These are phyloP conservation scores for Zoroaster sp. DNA, from an alignment of 53 echinoderm and acorn worm genomes.

Conservation along the genomic window DNA sequence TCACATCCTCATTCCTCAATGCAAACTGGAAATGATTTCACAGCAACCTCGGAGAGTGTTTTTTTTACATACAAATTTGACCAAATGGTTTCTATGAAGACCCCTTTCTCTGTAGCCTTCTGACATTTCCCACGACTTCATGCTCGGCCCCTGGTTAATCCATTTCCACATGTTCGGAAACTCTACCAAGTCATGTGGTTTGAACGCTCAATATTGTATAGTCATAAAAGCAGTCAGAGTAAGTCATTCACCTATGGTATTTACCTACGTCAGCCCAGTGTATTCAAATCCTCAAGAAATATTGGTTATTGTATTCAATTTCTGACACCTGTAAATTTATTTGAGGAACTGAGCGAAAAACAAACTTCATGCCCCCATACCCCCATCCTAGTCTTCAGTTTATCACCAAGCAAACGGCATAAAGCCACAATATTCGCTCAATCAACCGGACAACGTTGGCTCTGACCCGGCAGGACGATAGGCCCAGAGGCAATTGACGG, in stretches of 20 bases:
- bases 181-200: too few species aligned
- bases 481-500: not conserved
- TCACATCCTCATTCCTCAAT: too few species aligned
- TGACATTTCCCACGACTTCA: too few species aligned
- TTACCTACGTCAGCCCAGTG: not conserved
- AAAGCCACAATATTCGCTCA: not conserved
- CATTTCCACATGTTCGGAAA: too few species aligned
- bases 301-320: not conserved
- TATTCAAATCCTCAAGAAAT: not conserved
- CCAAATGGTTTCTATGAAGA: too few species aligned
- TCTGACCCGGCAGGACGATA: not conserved
- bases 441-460: not conserved
- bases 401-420: not conserved
- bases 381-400: not conserved
- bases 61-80: too few species aligned
- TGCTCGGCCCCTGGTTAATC: too few species aligned
- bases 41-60: too few species aligned
- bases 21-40: too few species aligned
- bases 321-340: slow-evolving; percentile 7
- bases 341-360: not conserved
- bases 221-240: too few species aligned
- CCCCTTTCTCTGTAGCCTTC: too few species aligned
- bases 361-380: not conserved
- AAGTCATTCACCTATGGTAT: not conserved
- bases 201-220: too few species aligned